A percentile compares a stretch with the other conserved stretches of the same genome.
These are phyloP conservation scores for Heliconius himera DNA, from an alignment of 1,140 invertebrate genomes.

Conservation along the genomic window DNA sequence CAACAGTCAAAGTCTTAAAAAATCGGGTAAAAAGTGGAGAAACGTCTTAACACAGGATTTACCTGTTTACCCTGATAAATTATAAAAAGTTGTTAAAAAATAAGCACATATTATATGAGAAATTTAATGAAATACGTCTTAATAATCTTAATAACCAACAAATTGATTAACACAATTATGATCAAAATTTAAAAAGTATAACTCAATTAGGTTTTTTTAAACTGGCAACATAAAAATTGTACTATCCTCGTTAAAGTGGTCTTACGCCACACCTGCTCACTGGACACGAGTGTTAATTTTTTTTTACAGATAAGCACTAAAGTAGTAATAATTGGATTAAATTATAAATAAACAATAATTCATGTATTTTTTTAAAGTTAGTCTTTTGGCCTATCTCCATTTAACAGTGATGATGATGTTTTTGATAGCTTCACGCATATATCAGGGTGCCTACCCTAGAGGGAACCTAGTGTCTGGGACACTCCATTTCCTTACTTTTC, in stretches of 20 bases:
- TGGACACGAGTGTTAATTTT: too few species aligned
- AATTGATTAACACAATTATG: conserved; percentile 3
- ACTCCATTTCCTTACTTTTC: too few species aligned
- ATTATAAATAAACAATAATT: not conserved
- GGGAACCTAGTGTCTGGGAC: too few species aligned
- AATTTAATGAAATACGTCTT: too few species aligned
- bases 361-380: not conserved
- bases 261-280: not conserved
- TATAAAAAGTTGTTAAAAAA: too few species aligned
- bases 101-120: too few species aligned
- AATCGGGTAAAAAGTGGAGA: too few species aligned
- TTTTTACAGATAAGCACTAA: not conserved
- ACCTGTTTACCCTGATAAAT: too few species aligned
- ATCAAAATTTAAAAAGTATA: not conserved
- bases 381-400: not conserved
- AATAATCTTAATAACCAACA: not conserved
- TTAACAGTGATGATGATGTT: not conserved
- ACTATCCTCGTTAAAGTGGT: not conserved
- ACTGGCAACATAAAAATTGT: not conserved
- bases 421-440: too few species aligned
- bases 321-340: not conserved
- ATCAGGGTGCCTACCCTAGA: too few species aligned
- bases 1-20: too few species aligned
- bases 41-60: too few species aligned
- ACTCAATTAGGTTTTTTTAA: not conserved